Conservation (phyloP, 2,113 vertebrate genomes). For the Motacilla alba region DNA sequence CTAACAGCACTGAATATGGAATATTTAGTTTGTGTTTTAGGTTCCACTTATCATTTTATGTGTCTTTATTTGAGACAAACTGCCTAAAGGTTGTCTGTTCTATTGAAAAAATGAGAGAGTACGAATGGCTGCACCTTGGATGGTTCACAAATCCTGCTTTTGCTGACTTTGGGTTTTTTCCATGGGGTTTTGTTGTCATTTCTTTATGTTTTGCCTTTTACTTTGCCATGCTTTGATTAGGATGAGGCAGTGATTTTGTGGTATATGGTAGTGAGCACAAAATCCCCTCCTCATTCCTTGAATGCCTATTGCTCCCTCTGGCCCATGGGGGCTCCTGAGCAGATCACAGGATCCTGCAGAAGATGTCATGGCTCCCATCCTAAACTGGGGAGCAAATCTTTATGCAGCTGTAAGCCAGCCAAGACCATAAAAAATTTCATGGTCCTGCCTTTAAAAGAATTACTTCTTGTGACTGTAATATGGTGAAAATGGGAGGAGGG, state of each 20-base stretch:
- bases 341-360: neutral
- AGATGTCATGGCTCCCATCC: neutral
- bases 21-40: neutral
- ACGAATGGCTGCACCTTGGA: neutral
- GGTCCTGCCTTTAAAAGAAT: neutral
- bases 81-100: neutral
- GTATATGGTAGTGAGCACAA: neutral
- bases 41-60: neutral
- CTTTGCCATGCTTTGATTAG: neutral
- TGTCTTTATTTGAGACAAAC: neutral
- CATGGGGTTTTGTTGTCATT: accelerated
- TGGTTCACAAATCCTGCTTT: neutral
- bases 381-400: neutral
- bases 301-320: neutral
- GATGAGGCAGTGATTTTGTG: neutral
- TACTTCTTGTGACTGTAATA: neutral
- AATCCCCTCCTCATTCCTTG: neutral
- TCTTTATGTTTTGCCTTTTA: neutral
- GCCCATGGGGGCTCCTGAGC: neutral
- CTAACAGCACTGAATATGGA: neutral
- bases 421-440: neutral
- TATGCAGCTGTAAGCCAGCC: neutral
- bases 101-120: neutral
- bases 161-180: neutral
- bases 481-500: neutral